Evolutionary conservation across 2,113 vertebrate genomes (phyloP).

Genomic region (Clarias batrachus): DNA sequence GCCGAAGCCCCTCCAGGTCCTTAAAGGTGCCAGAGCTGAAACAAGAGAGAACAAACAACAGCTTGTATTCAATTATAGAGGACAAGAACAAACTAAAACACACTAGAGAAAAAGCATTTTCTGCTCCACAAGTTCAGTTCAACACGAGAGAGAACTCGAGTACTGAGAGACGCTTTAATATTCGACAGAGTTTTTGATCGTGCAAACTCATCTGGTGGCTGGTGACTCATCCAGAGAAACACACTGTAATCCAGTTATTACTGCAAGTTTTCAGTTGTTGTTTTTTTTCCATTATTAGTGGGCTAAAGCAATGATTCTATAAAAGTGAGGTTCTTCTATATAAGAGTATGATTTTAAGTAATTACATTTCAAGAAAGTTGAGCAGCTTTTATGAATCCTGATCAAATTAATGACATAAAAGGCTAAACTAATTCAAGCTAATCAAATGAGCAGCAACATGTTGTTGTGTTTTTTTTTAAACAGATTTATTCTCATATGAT

Average conservation of each 20-base stretch:
- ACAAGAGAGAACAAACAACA: slow-evolving; percentile 19
- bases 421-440: not conserved
- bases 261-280: not conserved
- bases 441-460: not conserved
- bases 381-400: not conserved
- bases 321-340: not conserved
- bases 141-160: not conserved
- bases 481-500: not conserved
- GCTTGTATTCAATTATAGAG: not conserved
- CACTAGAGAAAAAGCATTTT: not conserved
- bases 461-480: not conserved
- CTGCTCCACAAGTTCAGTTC: not conserved
- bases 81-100: not conserved
- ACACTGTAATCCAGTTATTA: not conserved
- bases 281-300: not conserved
- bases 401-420: not conserved
- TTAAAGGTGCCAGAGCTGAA: slow-evolving; percentile 91
- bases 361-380: not conserved
- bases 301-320: not conserved
- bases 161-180: not conserved
- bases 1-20: slow-evolving; percentile 89
- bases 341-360: not conserved
- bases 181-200: not conserved
- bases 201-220: not conserved
- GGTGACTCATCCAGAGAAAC: not conserved